phyloP scores from a whole-genome alignment of 2,113 vertebrate species.

The Aegotheles bennettii region DNA sequence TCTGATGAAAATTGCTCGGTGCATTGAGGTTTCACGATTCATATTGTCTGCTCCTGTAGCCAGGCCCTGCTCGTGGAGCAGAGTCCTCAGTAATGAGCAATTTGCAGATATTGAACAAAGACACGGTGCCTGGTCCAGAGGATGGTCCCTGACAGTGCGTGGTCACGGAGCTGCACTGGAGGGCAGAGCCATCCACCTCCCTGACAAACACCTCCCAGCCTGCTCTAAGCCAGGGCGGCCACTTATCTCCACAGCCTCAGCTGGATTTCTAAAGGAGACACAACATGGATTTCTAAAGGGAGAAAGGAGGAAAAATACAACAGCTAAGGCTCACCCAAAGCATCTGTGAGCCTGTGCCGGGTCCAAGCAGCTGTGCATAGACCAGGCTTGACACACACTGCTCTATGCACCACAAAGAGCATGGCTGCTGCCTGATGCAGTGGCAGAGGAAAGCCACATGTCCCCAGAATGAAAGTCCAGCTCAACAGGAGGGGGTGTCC shows the following conservation, averaged over 20 bases:
- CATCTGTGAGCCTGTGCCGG: background rate
- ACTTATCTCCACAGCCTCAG: background rate
- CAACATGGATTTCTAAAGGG: background rate
- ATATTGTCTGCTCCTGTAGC: background rate
- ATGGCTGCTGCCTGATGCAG: accelerated
- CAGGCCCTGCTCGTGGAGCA: background rate
- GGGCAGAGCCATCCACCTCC: background rate
- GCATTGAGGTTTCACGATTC: background rate
- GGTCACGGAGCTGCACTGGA: background rate
- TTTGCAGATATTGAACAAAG: background rate
- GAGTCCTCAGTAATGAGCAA: background rate
- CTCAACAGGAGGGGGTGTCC: background rate
- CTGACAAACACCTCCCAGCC: background rate
- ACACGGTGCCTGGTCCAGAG: background rate
- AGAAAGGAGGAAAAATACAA: background rate
- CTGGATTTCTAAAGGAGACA: accelerated
- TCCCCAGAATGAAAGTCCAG: background rate
- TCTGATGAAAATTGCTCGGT: background rate
- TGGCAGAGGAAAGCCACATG: background rate
- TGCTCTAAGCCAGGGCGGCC: background rate
- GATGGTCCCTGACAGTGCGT: accelerated
- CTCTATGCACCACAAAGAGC: accelerated
- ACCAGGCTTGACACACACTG: background rate
- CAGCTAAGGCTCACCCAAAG: background rate
- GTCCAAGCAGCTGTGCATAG: background rate